A percentile compares a stretch with the other conserved stretches of the same genome.
phyloP scores from a whole-genome alignment of 2,797 vertebrate genomes.

The Lutjanus argentimaculatus region DNA sequence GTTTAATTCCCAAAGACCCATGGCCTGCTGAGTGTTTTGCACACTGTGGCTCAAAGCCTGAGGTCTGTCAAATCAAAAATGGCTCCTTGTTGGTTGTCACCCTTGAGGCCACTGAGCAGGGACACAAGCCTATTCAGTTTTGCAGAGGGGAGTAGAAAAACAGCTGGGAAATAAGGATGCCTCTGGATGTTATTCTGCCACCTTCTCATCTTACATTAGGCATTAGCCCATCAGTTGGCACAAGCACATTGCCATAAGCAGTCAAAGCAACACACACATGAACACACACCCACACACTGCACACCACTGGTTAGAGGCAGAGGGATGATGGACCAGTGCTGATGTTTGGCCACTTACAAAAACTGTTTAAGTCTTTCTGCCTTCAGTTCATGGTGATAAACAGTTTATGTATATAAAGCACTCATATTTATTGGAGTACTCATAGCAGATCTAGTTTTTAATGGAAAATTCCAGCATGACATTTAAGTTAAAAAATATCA shows the following conservation, averaged over 20 bases:
- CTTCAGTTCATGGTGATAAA: slow-evolving; percentile 5
- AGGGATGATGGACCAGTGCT: slow-evolving; percentile 31
- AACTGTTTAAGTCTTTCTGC: neutral
- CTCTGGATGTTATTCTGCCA: slow-evolving; percentile 76
- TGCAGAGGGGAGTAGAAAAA: slow-evolving; percentile 58
- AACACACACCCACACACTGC: slow-evolving; percentile 36
- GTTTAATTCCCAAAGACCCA: slow-evolving; percentile 29
- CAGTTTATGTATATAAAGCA: neutral
- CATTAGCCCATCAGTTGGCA: slow-evolving; percentile 71
- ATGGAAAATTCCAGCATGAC: neutral
- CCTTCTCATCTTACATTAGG: slow-evolving; percentile 78
- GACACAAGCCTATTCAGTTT: slow-evolving; percentile 55
- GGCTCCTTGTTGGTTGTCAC: slow-evolving; percentile 51
- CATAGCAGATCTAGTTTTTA: neutral
- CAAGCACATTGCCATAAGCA: slow-evolving; percentile 66
- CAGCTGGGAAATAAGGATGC: slow-evolving; percentile 72
- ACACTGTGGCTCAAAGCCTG: slow-evolving; percentile 51
- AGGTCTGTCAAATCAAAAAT: slow-evolving; percentile 66
- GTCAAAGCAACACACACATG: slow-evolving; percentile 54
- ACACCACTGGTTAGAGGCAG: slow-evolving; percentile 43
- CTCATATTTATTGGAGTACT: neutral
- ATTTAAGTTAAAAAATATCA: neutral
- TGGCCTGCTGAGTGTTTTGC: slow-evolving; percentile 56
- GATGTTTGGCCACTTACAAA: slow-evolving; percentile 42
- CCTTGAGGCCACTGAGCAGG: slow-evolving; percentile 49